phyloP scores from a whole-genome alignment of 37 sponge, comb jelly and placozoan genomes.

The Hormiphora californensis region DNA sequence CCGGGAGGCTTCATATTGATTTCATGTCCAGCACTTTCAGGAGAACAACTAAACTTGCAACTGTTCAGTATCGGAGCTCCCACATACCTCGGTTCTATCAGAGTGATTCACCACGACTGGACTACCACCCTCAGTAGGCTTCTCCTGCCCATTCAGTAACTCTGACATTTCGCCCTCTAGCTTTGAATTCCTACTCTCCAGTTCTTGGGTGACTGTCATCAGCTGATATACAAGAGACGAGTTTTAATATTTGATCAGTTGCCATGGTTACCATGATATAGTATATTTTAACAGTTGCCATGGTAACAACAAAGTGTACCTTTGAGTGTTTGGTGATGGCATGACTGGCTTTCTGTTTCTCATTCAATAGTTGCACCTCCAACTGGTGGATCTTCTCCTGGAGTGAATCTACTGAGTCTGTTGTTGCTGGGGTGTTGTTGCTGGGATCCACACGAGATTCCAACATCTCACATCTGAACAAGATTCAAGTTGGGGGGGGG shows the following conservation, averaged over 20 bases:
- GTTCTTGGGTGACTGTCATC: slow-evolving; percentile 19
- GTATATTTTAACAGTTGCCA: background rate
- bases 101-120: too few relatives aligned
- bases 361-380: slow-evolving; percentile 24
- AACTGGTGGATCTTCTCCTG: slow-evolving; percentile 37
- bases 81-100: too few relatives aligned
- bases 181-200: slow-evolving; percentile 1
- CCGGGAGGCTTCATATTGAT: too few relatives aligned
- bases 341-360: slow-evolving; percentile 54
- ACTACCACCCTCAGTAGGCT: too few relatives aligned
- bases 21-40: too few relatives aligned
- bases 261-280: too few relatives aligned
- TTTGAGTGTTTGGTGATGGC: slow-evolving; percentile 50
- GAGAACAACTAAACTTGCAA: too few relatives aligned
- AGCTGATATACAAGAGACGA: background rate
- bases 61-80: too few relatives aligned
- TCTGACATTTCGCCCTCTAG: slow-evolving; percentile 26
- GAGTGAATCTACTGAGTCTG: background rate
- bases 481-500: too few relatives aligned
- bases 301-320: background rate
- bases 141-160: too few relatives aligned
- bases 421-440: background rate
- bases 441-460: background rate
- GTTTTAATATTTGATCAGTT: background rate
- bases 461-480: slow-evolving; percentile 19